Percentiles rank a stretch among this genome's conserved stretches.
Conservation (phyloP, 2,113 vertebrate genomes). For the Halcyon senegalensis region DNA sequence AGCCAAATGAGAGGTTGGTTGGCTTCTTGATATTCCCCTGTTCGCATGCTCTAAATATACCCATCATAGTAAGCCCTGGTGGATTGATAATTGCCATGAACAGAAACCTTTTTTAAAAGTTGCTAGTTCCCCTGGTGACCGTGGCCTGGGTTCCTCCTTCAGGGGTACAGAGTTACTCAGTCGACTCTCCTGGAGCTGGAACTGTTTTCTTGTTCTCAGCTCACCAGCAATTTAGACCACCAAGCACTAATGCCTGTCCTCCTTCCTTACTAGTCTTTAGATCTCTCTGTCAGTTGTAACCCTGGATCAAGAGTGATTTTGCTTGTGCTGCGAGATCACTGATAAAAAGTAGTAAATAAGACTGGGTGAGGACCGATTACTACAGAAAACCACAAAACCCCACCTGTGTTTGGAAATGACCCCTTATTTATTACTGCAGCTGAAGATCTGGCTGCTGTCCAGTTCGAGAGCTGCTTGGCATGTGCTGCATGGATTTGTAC, state of each 20-base stretch:
- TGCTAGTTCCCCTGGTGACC: not conserved
- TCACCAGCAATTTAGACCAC: not conserved
- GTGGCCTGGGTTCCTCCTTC: not conserved
- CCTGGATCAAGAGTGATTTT: not conserved
- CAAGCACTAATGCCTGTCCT: not conserved
- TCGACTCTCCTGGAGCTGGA: not conserved
- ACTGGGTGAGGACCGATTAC: not conserved
- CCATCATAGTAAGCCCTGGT: not conserved
- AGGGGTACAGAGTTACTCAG: fast-evolving
- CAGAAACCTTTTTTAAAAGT: not conserved
- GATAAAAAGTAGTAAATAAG: not conserved
- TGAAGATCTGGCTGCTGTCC: not conserved
- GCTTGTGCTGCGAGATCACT: not conserved
- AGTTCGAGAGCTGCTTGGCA: not conserved
- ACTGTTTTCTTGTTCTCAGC: not conserved
- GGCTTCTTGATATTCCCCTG: not conserved
- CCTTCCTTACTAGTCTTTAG: not conserved
- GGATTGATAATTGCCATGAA: not conserved
- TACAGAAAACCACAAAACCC: not conserved
- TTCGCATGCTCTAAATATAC: not conserved
- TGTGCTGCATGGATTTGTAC: not conserved
- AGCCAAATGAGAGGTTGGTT: not conserved
- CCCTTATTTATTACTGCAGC: not conserved
- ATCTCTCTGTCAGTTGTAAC: not conserved
- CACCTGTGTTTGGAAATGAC: not conserved